Conservation (phyloP, 2,113 vertebrate genomes). For the Nesogale talazaci region DNA sequence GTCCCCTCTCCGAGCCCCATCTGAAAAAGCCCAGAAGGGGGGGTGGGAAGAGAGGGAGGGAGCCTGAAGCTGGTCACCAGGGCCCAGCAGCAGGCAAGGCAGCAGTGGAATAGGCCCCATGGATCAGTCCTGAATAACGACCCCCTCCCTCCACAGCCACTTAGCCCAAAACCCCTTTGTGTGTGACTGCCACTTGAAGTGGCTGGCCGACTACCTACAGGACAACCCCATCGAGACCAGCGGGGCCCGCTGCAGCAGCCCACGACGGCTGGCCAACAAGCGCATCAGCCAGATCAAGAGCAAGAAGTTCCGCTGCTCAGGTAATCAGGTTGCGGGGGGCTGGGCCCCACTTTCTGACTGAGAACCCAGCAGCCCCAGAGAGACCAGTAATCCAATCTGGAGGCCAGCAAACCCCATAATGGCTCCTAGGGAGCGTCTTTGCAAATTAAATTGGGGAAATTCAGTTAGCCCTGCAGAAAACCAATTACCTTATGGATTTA, state of each 20-base stretch:
- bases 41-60: neutral
- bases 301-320: constrained; percentile 99
- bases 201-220: constrained; percentile 98
- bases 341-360: constrained; percentile 80
- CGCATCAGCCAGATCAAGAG: constrained; percentile 99
- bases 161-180: constrained; percentile 99
- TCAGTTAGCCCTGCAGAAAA: constrained; percentile 87
- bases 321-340: constrained; percentile 89
- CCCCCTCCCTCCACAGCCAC: constrained; percentile 90
- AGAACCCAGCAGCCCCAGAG: constrained; percentile 83
- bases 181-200: constrained; percentile 99
- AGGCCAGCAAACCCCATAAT: constrained; percentile 84
- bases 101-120: constrained; percentile 63
- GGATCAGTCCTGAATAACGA: constrained; percentile 83
- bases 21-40: neutral
- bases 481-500: constrained; percentile 87
- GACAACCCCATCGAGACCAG: constrained; percentile 99
- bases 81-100: constrained; percentile 45
- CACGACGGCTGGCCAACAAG: constrained; percentile 97
- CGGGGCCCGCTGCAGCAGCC: constrained; percentile 97
- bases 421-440: constrained; percentile 87
- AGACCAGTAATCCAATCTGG: constrained; percentile 88
- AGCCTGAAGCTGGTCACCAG: constrained; percentile 1
- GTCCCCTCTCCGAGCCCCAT: neutral
- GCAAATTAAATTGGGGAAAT: constrained; percentile 90